These are phyloP conservation scores for Drosophila lini DNA, from an alignment of 1,140 invertebrate genomes.

Conservation along the genomic window DNA sequence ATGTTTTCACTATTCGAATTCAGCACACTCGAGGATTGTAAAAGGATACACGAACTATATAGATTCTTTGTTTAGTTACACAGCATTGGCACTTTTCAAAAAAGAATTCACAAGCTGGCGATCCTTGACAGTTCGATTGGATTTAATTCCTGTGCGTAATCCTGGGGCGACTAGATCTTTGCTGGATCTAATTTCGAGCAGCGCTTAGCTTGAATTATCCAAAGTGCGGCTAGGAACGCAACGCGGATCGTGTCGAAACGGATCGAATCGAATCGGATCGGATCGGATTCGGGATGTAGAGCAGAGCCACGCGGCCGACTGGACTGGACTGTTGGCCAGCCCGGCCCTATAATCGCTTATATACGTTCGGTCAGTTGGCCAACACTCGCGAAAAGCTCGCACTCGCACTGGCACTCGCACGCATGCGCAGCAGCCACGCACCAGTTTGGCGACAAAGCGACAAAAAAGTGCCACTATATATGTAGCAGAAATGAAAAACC, in stretches of 20 bases:
- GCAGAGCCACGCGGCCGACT: constrained; percentile 72
- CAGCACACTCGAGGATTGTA: constrained; percentile 7
- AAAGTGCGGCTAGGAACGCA: constrained; percentile 2
- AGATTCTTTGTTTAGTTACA: constrained; percentile 24
- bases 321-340: constrained; percentile 83
- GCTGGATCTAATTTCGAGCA: neutral
- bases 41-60: constrained; percentile 16
- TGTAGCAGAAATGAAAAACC: constrained; percentile 46
- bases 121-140: constrained; percentile 13
- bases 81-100: constrained; percentile 53
- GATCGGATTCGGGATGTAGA: constrained; percentile 67
- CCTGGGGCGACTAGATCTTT: constrained; percentile 16
- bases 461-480: constrained; percentile 41
- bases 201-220: constrained; percentile 6
- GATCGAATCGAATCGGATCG: constrained; percentile 5
- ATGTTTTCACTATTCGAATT: constrained; percentile 52
- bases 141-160: constrained; percentile 6
- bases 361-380: constrained; percentile 83
- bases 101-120: constrained; percentile 42
- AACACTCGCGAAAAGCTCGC: constrained; percentile 46
- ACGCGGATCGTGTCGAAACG: constrained; percentile 11
- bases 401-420: constrained; percentile 43
- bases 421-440: constrained; percentile 80
- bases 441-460: constrained; percentile 81
- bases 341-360: constrained; percentile 84